phyloP scores from a whole-genome alignment of 37 sponge, comb jelly and placozoan species.

The Halichondria panicea region DNA sequence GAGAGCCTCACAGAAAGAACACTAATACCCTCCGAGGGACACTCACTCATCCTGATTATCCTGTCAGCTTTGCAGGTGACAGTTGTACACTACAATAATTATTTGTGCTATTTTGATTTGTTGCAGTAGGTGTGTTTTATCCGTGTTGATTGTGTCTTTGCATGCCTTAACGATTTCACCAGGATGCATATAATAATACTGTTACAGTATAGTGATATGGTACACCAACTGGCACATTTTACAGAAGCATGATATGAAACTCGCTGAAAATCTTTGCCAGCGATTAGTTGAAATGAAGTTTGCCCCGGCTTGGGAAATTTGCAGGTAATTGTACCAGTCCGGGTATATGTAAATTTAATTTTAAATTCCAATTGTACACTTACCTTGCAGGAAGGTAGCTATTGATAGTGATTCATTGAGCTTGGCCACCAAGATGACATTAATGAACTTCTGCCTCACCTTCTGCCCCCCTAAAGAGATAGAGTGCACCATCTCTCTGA shows the following conservation, averaged over 20 bases:
- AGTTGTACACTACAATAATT: background rate
- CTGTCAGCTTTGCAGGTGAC: conserved; percentile 47
- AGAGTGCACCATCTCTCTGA: conserved; percentile 26
- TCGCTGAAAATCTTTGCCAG: conserved; percentile 43
- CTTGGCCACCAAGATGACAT: conserved; percentile 5
- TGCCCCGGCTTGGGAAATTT: conserved; percentile 62
- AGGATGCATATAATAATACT: background rate
- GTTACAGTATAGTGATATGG: background rate
- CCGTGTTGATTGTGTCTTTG: background rate
- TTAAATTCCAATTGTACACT: background rate
- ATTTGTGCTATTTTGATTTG: no score
- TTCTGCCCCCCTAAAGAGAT: conserved; percentile 73
- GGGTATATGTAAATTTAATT: background rate
- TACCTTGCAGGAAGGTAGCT: conserved; percentile 28
- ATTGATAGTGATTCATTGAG: background rate
- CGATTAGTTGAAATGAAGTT: conserved; percentile 36
- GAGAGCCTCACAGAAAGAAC: background rate
- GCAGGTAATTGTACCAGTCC: conserved; percentile 26
- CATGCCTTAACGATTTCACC: background rate
- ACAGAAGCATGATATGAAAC: conserved; percentile 48
- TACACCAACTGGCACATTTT: no score
- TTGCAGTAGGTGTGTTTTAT: background rate
- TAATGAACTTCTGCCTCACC: conserved; percentile 61
- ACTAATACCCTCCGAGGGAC: conserved; percentile 19
- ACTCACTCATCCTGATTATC: conserved; percentile 45